Evolutionary conservation across 2,113 vertebrate genomes (phyloP).

Genomic region (Pyxicephalus adspersus): DNA sequence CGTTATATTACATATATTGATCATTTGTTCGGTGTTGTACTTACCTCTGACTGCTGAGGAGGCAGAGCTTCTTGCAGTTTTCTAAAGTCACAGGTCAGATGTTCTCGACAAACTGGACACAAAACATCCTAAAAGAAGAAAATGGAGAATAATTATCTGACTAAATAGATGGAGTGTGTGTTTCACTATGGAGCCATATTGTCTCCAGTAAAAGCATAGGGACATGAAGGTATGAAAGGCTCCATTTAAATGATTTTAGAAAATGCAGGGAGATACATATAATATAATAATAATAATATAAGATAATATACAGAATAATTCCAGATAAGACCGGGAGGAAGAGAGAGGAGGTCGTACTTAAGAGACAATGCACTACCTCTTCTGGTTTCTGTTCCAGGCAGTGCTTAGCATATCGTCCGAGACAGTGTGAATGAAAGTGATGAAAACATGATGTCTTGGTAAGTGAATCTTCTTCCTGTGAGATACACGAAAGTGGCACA

Average conservation of each 20-base stretch:
- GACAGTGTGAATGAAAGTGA: slow-evolving; percentile 95
- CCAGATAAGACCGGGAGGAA: no score
- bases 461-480: slow-evolving; percentile 88
- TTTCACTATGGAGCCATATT: no score
- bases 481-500: not conserved
- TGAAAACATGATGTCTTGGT: slow-evolving; percentile 95
- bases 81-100: slow-evolving; percentile 9
- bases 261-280: no score
- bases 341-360: no score
- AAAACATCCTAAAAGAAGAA: not conserved
- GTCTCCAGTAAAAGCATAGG: no score
- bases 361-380: not conserved
- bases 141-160: no score
- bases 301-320: no score
- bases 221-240: no score
- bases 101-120: slow-evolving; percentile 41
- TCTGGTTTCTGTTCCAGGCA: slow-evolving; percentile 78
- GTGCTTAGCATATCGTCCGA: slow-evolving; percentile 88
- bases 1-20: no score
- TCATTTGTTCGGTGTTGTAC: rapidly evolving
- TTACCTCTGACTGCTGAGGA: not conserved
- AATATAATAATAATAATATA: no score
- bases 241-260: slow-evolving; percentile 67
- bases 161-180: no score
- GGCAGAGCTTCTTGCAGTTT: slow-evolving; percentile 16